Evolutionary conservation across 2,113 vertebrate species (phyloP).

Genomic region (Osmerus eperlanus): DNA sequence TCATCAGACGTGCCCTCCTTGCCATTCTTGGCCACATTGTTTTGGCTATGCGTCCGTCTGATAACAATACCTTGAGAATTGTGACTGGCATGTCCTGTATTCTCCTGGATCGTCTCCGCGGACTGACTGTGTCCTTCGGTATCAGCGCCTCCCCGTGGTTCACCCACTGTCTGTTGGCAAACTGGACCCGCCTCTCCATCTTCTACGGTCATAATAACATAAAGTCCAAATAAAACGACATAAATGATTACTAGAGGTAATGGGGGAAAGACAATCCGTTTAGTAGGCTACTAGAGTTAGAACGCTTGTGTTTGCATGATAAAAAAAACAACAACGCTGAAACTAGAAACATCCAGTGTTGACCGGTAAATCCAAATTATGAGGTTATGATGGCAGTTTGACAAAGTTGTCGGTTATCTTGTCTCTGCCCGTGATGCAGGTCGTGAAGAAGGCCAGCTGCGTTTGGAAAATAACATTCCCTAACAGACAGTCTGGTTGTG

Average conservation of each 20-base stretch:
- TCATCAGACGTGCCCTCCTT: slow-evolving; percentile 28
- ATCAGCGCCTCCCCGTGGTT: slow-evolving; percentile 46
- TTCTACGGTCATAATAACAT: slow-evolving; percentile 52
- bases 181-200: slow-evolving; percentile 55
- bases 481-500: slow-evolving; percentile 15
- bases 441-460: neutral
- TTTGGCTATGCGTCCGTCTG: slow-evolving; percentile 30
- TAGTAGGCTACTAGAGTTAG: too few relatives aligned
- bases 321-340: neutral
- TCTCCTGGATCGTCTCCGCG: slow-evolving; percentile 33
- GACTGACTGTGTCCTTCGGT: slow-evolving; percentile 16
- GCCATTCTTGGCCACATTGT: slow-evolving; percentile 25
- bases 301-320: neutral
- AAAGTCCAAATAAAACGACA: slow-evolving; percentile 26
- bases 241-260: neutral
- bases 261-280: too few relatives aligned
- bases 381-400: slow-evolving; percentile 28
- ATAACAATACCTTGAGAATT: slow-evolving; percentile 14
- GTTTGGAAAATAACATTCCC: slow-evolving; percentile 40
- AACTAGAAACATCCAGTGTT: neutral
- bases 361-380: slow-evolving; percentile 7
- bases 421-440: slow-evolving; percentile 27
- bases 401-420: neutral
- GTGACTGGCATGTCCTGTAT: slow-evolving; percentile 28
- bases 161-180: slow-evolving; percentile 26